Conservation (phyloP, 2,888 invertebrate genomes). For the Parnassius mnemosyne region DNA sequence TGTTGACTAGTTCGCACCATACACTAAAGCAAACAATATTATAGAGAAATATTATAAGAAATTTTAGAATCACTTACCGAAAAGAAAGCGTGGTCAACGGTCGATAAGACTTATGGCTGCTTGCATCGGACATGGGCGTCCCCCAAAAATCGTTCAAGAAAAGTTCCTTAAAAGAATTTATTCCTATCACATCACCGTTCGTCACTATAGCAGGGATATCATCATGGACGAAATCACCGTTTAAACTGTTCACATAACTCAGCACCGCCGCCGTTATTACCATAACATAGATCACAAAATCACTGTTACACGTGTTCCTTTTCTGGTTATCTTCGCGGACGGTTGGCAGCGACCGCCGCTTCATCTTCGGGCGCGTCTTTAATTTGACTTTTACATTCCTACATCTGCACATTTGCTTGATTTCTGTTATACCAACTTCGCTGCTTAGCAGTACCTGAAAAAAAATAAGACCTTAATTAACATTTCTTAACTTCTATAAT, state of each 20-base stretch:
- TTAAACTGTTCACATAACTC: constrained; percentile 87
- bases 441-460: too few relatives aligned
- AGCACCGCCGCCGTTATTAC: constrained; percentile 84
- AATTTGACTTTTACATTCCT: constrained; percentile 62
- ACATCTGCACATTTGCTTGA: constrained; percentile 68
- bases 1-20: too few relatives aligned
- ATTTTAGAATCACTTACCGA: constrained; percentile 82
- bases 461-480: too few relatives aligned
- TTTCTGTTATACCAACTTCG: not conserved
- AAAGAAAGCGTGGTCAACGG: constrained; percentile 91
- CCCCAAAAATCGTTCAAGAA: constrained; percentile 94
- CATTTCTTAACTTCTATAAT: too few relatives aligned
- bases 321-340: constrained; percentile 59
- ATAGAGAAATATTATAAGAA: not conserved
- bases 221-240: constrained; percentile 93
- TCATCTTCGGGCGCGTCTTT: constrained; percentile 65
- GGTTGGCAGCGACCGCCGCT: constrained; percentile 65
- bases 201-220: constrained; percentile 91
- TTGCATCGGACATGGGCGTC: constrained; percentile 88
- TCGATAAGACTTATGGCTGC: constrained; percentile 93
- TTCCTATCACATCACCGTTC: constrained; percentile 89
- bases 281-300: constrained; percentile 82
- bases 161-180: constrained; percentile 82
- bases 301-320: constrained; percentile 50
- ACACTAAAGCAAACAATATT: too few relatives aligned